Percentiles rank a stretch among this genome's conserved stretches.
Conservation (phyloP, 2,113 vertebrate genomes). For the Struthio camelus region DNA sequence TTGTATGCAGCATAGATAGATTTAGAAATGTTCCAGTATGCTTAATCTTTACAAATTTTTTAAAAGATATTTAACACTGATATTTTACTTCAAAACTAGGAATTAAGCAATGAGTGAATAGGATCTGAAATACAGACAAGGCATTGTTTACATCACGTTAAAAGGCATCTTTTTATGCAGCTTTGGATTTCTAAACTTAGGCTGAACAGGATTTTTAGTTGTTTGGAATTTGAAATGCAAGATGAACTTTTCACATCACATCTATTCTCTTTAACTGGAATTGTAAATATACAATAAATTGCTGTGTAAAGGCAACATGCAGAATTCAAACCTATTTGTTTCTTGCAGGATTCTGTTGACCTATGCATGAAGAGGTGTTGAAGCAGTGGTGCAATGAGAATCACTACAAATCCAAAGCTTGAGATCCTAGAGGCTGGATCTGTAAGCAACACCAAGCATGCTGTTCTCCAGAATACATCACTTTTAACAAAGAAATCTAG, state of each 20-base stretch:
- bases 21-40: slow-evolving; percentile 63
- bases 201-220: neutral
- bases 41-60: slow-evolving; percentile 57
- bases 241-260: slow-evolving; percentile 28
- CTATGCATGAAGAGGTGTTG: neutral
- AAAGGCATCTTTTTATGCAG: slow-evolving; percentile 33
- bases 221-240: slow-evolving; percentile 27
- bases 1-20: slow-evolving; percentile 13
- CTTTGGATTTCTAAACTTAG: slow-evolving; percentile 34
- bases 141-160: slow-evolving; percentile 39
- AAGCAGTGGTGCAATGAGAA: slow-evolving; percentile 21
- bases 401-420: slow-evolving; percentile 8
- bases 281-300: slow-evolving; percentile 8
- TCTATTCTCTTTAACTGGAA: slow-evolving; percentile 35
- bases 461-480: neutral
- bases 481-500: neutral
- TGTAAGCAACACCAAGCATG: neutral
- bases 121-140: slow-evolving; percentile 33
- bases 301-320: slow-evolving; percentile 49
- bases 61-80: slow-evolving; percentile 29
- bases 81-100: slow-evolving; percentile 52
- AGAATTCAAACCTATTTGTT: slow-evolving; percentile 43
- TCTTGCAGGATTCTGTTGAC: slow-evolving; percentile 35
- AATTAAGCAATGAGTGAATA: slow-evolving; percentile 21
- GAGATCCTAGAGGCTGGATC: neutral